phyloP scores from a whole-genome alignment of 1,140 invertebrate species.

The Formica selysi region DNA sequence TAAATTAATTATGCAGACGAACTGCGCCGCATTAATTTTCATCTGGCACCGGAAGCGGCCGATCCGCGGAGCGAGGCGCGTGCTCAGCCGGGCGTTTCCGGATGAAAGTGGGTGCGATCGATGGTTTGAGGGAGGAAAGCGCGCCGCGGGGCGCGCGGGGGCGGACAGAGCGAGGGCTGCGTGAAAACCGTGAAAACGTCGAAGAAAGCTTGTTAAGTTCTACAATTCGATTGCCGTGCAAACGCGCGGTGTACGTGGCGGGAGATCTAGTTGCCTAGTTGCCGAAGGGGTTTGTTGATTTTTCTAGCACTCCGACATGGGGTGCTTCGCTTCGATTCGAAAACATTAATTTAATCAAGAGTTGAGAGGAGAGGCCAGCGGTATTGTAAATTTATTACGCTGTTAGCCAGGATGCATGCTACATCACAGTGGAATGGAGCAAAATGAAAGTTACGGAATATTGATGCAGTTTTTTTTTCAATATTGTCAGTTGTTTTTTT shows the following conservation, averaged over 20 bases:
- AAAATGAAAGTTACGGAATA: constrained; percentile 32
- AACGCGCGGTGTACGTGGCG: constrained; percentile 19
- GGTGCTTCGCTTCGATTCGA: constrained; percentile 41
- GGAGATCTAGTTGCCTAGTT: constrained; percentile 7
- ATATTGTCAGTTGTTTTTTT: no score
- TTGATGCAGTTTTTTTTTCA: constrained; percentile 1
- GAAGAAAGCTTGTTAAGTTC: constrained; percentile 63
- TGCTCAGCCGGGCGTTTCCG: constrained; percentile 39
- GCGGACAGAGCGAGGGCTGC: not conserved
- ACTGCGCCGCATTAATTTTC: constrained; percentile 78
- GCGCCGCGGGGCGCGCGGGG: not conserved
- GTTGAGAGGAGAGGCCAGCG: not conserved
- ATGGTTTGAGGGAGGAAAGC: constrained; percentile 32
- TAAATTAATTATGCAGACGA: constrained; percentile 84
- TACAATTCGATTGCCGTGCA: constrained; percentile 55
- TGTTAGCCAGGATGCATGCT: not conserved
- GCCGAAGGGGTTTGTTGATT: constrained; percentile 55
- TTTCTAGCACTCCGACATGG: constrained; percentile 15
- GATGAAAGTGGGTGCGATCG: constrained; percentile 53
- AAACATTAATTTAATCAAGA: constrained; percentile 58
- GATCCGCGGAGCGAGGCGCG: not conserved
- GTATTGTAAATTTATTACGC: constrained; percentile 45
- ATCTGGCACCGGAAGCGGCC: constrained; percentile 59
- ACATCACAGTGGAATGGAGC: constrained; percentile 22
- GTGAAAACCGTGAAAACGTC: constrained; percentile 36